These are phyloP conservation scores for Aegithalos caudatus DNA, from an alignment of 2,113 vertebrate species.

Conservation along the genomic window DNA sequence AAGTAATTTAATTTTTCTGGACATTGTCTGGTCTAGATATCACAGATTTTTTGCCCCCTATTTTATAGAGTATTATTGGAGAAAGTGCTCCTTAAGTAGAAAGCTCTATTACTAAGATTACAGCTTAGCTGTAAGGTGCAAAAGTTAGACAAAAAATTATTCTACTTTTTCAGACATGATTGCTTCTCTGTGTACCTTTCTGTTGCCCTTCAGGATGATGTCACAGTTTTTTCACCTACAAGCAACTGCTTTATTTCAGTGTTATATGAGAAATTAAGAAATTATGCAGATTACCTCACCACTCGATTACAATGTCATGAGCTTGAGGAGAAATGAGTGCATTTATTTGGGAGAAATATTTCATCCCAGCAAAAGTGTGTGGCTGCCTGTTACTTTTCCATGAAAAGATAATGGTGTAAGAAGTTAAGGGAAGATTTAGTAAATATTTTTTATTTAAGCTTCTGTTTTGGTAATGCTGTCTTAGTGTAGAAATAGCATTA, in stretches of 20 bases:
- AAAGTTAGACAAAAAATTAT: neutral
- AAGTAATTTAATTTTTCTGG: neutral
- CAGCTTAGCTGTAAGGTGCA: neutral
- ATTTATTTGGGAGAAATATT: neutral
- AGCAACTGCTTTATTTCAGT: neutral
- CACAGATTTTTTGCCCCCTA: fast-evolving
- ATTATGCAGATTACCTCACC: neutral
- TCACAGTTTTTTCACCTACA: neutral
- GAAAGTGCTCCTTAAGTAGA: neutral
- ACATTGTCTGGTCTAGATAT: neutral
- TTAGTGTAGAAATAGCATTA: neutral
- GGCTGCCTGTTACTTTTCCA: neutral
- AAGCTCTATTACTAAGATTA: neutral
- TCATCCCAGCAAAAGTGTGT: neutral
- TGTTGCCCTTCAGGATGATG: neutral
- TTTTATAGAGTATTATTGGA: neutral
- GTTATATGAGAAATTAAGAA: neutral
- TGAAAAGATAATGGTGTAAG: neutral
- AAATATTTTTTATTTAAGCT: neutral
- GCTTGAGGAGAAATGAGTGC: neutral
- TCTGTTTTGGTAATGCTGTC: neutral
- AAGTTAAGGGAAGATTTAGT: neutral
- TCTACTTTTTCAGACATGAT: neutral
- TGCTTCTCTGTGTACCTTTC: neutral
- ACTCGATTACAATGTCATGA: neutral